Base-by-base conservation (phyloP, 1,140 invertebrate genomes). In the Drosophila pseudoobscura region DNA sequence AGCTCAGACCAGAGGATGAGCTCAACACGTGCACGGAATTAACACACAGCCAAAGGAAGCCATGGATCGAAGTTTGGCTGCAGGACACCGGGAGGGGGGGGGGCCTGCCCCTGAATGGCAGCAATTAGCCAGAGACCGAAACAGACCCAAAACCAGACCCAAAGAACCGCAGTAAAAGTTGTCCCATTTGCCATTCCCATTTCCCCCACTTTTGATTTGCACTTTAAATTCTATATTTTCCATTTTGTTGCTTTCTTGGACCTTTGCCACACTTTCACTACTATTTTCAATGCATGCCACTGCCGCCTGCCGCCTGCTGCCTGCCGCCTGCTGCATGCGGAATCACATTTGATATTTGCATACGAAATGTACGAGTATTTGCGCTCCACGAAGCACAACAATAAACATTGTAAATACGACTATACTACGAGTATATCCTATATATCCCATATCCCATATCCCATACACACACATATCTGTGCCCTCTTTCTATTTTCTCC, bases 291-390 rank as follows among this genome's bases (percentile, higher is more conserved):
- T 77, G 80, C 80, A 87, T 65, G 69, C 46, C 15, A 43, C 49
- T 29, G 31, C 24, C 61, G 3, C 31, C 9, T 50, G 3, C 31
- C 9, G 29, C 2, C 26, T 9, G 68, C 72, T 82, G 78, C 78
- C 87, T 75, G 75, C 63, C n/a, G n/a, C 2, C 26, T 9, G 68
- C 72, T 82, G 78, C 78, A 85, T 75, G 75, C 63, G 63, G 66
- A 85, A 78, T 87, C 80, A 78, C 78, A 85, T 82, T 87, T 83
- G 59, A 75, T 87, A 88, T 87, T 87, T 87, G 84, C 83, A 87
- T 87, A 73, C 54, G 71, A 89, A 88, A 89, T 89, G 83, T 88
- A 39, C 35, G 35, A 39, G 35, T 13, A 83, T 87, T 87, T 87
- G 83, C 63, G 83, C 83, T 87, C 84, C 59, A 54, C 68, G 75